Evolutionary conservation across 1,140 invertebrate genomes (phyloP), one percentile per base, ranked within the genome.

Genomic region (Reticulitermes speratus): DNA sequence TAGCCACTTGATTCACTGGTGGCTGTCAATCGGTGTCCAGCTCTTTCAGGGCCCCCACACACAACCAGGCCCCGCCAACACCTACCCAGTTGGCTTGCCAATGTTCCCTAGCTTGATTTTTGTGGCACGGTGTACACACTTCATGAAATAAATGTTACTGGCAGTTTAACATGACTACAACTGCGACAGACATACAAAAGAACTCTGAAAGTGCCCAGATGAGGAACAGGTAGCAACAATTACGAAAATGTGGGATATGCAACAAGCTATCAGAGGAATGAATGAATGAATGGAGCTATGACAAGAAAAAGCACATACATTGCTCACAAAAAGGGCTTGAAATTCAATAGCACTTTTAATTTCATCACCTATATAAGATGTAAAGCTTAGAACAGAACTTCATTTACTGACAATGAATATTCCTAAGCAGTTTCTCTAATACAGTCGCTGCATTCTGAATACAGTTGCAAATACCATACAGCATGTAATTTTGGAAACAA

Each of bases 281-380:
- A 12, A 65, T 25, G 21, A 12, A 48, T 12, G 11, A 48, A 48
- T 38, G 48, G 11, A 48, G 48, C 48, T 48, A 16, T 48, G 11
- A 12, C 45, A 48, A 48, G 45, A 48, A 9, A 9, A 48, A 48
- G 9, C 48, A 48, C 48, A 21, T 55, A 16, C 19, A 16, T 16
- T 0, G 19, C 19, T 19, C 3, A 55, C 11, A 55, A 21, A 55
- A 75, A 75, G 25, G 16, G n/a, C n/a, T 30, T 75, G 25, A 75
- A 75, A 75, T 75, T 75, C 65, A 75, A 14, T 30, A 75, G n/a
- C 65, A 75, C n/a, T 75, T 38, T 75, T 75, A 75, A 75, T 75
- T 75, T 75, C 52, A 55, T 75, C 25, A 75, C 25, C 65, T 75
- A 75, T 75, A 30, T 75, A 75, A 12, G 65, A 16, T 75, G 65